Evolutionary conservation across 2,888 invertebrate genomes (phyloP).

Genomic region (Nemurella pictetii): DNA sequence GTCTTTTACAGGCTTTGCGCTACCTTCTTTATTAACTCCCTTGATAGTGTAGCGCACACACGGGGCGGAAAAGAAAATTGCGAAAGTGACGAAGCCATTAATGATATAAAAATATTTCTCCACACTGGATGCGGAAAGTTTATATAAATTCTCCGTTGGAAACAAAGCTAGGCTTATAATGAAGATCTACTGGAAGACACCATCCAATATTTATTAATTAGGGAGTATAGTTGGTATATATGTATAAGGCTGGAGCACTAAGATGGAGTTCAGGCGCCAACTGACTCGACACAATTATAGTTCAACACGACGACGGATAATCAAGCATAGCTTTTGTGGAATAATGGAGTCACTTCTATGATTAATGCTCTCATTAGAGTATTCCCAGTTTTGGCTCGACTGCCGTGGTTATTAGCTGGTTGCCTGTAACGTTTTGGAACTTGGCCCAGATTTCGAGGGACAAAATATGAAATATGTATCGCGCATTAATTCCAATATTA

Average conservation of each 20-base stretch:
- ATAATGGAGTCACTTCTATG: neutral
- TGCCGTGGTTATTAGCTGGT: neutral
- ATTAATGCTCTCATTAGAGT: neutral
- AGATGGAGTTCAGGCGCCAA: neutral
- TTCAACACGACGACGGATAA: neutral
- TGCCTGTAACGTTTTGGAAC: neutral
- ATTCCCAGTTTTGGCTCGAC: neutral
- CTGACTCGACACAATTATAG: neutral
- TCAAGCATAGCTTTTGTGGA: neutral
- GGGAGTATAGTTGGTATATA: no score
- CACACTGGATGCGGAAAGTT: neutral
- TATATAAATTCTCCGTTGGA: neutral
- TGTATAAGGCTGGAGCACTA: neutral
- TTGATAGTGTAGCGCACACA: slow-evolving; percentile 7
- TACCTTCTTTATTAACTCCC: slow-evolving; percentile 23
- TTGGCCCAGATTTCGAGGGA: neutral
- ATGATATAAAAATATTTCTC: slow-evolving; percentile 21
- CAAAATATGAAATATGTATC: no score
- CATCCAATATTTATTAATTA: slow-evolving; percentile 24
- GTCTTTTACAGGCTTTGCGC: neutral
- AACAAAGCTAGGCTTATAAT: slow-evolving; percentile 20
- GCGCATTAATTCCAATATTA: neutral
- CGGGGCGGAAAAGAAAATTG: neutral
- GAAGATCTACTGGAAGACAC: slow-evolving; percentile 8
- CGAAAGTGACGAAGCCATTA: slow-evolving; percentile 1